A percentile compares a stretch with the other conserved stretches of the same genome.
phyloP scores from a whole-genome alignment of 2,797 vertebrate species.

The Phrynocephalus vlangalii region DNA sequence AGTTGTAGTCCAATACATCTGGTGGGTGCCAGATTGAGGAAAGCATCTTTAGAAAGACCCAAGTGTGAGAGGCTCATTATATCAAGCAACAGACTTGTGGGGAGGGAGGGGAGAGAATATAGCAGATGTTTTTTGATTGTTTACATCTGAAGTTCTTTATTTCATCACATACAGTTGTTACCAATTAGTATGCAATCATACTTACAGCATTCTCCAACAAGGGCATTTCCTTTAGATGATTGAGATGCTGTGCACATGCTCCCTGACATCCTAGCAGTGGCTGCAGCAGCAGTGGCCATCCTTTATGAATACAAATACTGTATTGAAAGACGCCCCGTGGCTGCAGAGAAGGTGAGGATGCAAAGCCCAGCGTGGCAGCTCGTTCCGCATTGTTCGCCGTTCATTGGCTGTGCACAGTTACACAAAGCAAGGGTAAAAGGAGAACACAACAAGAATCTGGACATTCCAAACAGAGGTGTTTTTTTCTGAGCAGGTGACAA shows the following conservation, averaged over 20 bases:
- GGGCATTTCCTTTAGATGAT: not conserved
- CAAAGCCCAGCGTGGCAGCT: not conserved
- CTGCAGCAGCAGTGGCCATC: not conserved
- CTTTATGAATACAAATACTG: conserved; percentile 7
- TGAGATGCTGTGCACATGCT: accelerated
- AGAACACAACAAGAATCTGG: not conserved
- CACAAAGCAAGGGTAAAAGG: not conserved
- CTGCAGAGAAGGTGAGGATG: not conserved
- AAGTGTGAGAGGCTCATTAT: not conserved
- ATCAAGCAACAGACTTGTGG: not conserved
- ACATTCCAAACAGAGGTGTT: not conserved
- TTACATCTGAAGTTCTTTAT: not conserved
- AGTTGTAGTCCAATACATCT: not conserved
- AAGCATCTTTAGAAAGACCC: not conserved
- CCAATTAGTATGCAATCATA: not conserved
- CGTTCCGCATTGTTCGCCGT: not conserved
- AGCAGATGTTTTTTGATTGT: not conserved
- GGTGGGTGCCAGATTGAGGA: not conserved
- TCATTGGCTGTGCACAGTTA: not conserved
- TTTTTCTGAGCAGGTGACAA: not conserved
- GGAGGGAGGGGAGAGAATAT: too few relatives aligned
- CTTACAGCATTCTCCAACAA: not conserved
- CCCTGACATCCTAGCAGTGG: too few relatives aligned
- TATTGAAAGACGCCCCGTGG: not conserved
- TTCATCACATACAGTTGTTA: not conserved